These are phyloP conservation scores for Hetaerina americana DNA, from an alignment of 1,140 invertebrate genomes.

Conservation along the genomic window DNA sequence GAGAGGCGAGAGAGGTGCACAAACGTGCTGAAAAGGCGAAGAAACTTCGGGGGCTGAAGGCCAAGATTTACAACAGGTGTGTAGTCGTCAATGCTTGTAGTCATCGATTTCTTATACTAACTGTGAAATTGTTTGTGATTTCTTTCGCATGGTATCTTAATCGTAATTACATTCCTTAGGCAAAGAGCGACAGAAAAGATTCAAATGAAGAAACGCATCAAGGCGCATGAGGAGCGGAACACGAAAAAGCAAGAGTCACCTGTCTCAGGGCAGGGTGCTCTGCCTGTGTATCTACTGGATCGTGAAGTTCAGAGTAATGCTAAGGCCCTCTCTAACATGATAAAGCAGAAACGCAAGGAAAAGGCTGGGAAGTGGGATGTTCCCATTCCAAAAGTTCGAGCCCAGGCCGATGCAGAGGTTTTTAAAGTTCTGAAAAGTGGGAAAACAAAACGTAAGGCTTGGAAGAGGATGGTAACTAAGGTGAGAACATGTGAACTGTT, in stretches of 20 bases:
- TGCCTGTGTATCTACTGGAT: slow-evolving; percentile 94
- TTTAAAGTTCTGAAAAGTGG: slow-evolving; percentile 92
- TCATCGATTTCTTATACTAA: no score
- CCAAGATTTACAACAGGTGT: slow-evolving; percentile 95
- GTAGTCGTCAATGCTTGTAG: no score
- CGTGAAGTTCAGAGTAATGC: slow-evolving; percentile 86
- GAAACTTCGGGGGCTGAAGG: slow-evolving; percentile 88
- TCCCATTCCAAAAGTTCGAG: slow-evolving; percentile 94
- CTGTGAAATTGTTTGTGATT: background rate
- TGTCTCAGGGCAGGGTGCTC: slow-evolving; percentile 71
- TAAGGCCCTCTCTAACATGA: slow-evolving; percentile 97
- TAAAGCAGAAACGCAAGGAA: slow-evolving; percentile 99
- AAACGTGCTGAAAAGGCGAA: slow-evolving; percentile 80
- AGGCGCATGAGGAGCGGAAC: slow-evolving; percentile 76
- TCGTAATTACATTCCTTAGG: background rate
- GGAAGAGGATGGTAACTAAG: slow-evolving; percentile 99
- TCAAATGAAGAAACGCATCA: slow-evolving; percentile 96
- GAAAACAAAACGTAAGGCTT: slow-evolving; percentile 90
- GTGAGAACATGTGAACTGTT: slow-evolving; percentile 39
- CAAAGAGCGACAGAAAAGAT: slow-evolving; percentile 75
- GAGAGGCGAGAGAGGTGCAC: slow-evolving; percentile 84
- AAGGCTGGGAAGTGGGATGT: slow-evolving; percentile 99
- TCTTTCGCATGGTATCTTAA: background rate
- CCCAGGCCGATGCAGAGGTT: slow-evolving; percentile 95
- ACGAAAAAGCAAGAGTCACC: slow-evolving; percentile 50